Evolutionary conservation across 2,797 vertebrate genomes (phyloP), one percentile per base, ranked within the genome.

Genomic region (Cetoscarus ocellatus): DNA sequence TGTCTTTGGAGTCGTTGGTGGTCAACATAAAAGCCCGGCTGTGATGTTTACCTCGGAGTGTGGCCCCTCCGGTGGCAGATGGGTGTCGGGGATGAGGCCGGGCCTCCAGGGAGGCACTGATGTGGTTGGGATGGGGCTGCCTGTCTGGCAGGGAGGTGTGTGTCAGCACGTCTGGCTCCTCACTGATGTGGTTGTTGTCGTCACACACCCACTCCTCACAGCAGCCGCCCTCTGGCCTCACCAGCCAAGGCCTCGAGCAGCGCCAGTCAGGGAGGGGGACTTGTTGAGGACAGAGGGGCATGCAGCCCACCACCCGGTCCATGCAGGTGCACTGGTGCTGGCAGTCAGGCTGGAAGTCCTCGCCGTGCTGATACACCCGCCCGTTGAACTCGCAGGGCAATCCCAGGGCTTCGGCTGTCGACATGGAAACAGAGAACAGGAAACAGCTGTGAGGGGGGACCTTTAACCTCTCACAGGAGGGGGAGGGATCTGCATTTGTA

Each of bases 301-400:
- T 91, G 86, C 94, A 95, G 70, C 94, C 94, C 84, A 95, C 93
- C 75, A 95, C 92, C 0, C 93, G 84, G 1, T 94, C 91, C 72
- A 94, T 94, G 50, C 94, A 95, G 70, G 82, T 94, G 85, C 94
- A 95, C 79, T 93, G 93, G 83, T 95, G 91, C 58, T 92, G 90
- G 77, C 94, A 95, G 88, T 80, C 88, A 63, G 93, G 92, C 86
- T 90, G 91, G 81, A 95, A 95, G 85, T 93, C 89, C 83, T 95
- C 94, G 0, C 93, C 87, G 0, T 95, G 94, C 82, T 95, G 94
- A 79, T 93, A 95, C 40, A 95, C 68, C 15, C 34, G 90, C 0
- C 94, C 94, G 0, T 65, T 73, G 43, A 94, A 94, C 76, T 92
- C 92, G 4, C 94, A 95, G 3, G 94, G 93, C 14, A 91, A 75